Conservation (phyloP, 2,888 invertebrate species). For the Agriopis aurantiaria region DNA sequence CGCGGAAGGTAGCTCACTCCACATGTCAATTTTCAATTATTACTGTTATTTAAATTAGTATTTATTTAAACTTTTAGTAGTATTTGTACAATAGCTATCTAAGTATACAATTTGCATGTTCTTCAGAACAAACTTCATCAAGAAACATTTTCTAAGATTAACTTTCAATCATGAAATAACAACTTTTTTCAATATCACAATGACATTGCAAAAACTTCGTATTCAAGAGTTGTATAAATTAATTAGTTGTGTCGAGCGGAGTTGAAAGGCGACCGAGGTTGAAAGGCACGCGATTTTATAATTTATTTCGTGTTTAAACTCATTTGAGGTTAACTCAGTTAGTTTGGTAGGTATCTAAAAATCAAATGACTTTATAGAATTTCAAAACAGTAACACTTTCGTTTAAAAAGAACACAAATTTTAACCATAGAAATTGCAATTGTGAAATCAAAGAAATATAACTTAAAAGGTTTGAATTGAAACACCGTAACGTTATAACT, state of each 20-base stretch:
- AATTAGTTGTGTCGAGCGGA: slow-evolving; percentile 28
- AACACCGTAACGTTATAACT: background rate
- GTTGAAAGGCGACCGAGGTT: slow-evolving; percentile 39
- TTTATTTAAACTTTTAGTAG: too few species aligned
- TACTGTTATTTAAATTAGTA: too few species aligned
- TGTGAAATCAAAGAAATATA: background rate
- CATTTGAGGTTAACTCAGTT: slow-evolving; percentile 37
- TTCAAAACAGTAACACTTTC: too few species aligned
- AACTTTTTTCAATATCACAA: slow-evolving; percentile 11
- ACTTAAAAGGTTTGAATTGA: too few species aligned
- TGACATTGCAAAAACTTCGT: slow-evolving; percentile 22
- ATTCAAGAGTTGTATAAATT: slow-evolving; percentile 17
- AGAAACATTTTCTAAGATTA: too few species aligned
- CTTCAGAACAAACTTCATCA: too few species aligned
- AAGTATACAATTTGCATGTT: too few species aligned
- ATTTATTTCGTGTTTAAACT: slow-evolving; percentile 43
- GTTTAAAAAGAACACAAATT: background rate
- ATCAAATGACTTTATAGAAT: slow-evolving; percentile 34
- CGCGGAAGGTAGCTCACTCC: too few species aligned
- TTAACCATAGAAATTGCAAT: background rate
- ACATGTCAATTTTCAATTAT: too few species aligned
- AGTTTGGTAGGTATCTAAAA: slow-evolving; percentile 25
- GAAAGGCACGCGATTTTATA: slow-evolving; percentile 40
- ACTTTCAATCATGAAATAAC: background rate
- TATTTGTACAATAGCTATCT: too few species aligned